Evolutionary conservation across 2,888 invertebrate genomes (phyloP).

Genomic region (Troides aeacus): DNA sequence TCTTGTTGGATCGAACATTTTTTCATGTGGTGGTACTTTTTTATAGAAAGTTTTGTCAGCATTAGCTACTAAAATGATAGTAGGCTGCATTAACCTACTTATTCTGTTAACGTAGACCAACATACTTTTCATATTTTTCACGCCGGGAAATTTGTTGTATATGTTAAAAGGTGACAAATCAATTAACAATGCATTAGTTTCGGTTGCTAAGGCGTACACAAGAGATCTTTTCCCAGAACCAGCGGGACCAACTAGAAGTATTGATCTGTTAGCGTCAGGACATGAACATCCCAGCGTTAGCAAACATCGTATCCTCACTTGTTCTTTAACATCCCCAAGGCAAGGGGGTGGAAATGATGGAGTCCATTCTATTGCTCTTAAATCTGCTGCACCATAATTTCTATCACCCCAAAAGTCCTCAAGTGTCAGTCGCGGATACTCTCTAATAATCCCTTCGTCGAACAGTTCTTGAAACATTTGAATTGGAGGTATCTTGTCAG

Average conservation of each 20-base stretch:
- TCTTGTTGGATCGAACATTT: conserved; percentile 83
- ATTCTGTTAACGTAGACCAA: conserved; percentile 84
- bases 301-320: conserved; percentile 81
- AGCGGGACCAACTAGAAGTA: conserved; percentile 85
- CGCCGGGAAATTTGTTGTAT: conserved; percentile 84
- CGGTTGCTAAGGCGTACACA: conserved; percentile 86
- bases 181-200: conserved; percentile 87
- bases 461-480: conserved; percentile 87
- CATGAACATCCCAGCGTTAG: conserved; percentile 77
- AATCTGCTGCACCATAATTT: conserved; percentile 80
- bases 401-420: conserved; percentile 86
- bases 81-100: conserved; percentile 84
- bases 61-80: conserved; percentile 84
- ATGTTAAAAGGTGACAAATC: conserved; percentile 87
- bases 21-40: conserved; percentile 82
- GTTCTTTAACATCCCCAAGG: conserved; percentile 81
- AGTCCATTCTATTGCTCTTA: conserved; percentile 63
- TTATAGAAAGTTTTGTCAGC: conserved; percentile 86
- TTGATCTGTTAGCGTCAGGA: conserved; percentile 73
- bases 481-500: conserved; percentile 80
- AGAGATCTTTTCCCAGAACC: conserved; percentile 86
- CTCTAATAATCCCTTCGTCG: conserved; percentile 83
- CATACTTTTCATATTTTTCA: conserved; percentile 83
- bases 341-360: conserved; percentile 75
- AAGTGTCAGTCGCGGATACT: conserved; percentile 80